These are phyloP conservation scores for Teleopsis dalmanni DNA, from an alignment of 1,140 invertebrate species.

Conservation along the genomic window DNA sequence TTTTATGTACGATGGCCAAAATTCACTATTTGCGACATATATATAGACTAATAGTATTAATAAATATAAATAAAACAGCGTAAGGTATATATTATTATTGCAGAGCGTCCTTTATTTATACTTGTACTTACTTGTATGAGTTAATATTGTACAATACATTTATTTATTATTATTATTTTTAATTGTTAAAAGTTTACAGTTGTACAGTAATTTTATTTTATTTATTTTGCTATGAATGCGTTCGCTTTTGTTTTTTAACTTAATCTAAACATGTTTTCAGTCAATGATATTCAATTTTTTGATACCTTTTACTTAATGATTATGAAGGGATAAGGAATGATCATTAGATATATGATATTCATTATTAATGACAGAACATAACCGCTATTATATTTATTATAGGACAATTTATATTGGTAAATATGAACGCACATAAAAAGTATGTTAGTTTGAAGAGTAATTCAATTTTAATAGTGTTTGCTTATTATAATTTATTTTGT, in stretches of 20 bases:
- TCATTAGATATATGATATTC: not conserved
- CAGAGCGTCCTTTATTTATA: conserved; percentile 40
- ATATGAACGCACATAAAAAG: no score
- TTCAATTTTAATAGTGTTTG: no score
- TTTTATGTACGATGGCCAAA: no score
- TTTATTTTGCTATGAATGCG: conserved; percentile 10
- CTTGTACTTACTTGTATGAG: conserved; percentile 17
- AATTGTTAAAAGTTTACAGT: conserved; percentile 16
- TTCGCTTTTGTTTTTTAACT: conserved; percentile 18
- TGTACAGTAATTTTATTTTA: conserved; percentile 15
- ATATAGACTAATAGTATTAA: no score
- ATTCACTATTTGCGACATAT: no score
- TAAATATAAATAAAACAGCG: no score
- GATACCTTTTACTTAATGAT: conserved; percentile 3
- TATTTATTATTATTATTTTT: conserved; percentile 15
- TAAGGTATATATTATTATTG: conserved; percentile 37
- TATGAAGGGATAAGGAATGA: not conserved
- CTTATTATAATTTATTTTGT: no score
- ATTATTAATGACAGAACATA: not conserved
- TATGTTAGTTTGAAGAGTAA: no score
- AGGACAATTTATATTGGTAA: no score
- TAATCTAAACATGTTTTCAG: conserved; percentile 18
- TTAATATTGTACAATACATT: conserved; percentile 11
- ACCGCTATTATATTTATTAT: not conserved
- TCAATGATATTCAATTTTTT: conserved; percentile 16